Base-by-base conservation (phyloP, 2,113 vertebrate genomes). In the Pomatorhinus ruficollis region DNA sequence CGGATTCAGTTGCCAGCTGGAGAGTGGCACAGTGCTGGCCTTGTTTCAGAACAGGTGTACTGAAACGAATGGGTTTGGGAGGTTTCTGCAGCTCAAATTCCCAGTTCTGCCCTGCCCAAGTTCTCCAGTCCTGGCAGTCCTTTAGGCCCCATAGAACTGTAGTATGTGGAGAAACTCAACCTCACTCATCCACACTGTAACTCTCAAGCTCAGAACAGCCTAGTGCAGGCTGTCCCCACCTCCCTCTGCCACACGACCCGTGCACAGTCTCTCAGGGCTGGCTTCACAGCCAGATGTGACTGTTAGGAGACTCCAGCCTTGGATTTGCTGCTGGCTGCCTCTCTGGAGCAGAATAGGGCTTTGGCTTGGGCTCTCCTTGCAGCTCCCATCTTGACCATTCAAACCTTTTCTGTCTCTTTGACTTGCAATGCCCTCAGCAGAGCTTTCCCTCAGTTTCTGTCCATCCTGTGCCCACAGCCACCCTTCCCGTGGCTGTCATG, bases 221-320 rank as follows among this genome's bases (percentile, higher is more conserved):
- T 54, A 15, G 15, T 52, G 40, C 31, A 17, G 7, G 6, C 39
- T 8, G 8, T 44, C 12, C 44, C 35, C 33, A 7, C 54, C 27
- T 68, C 47, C 21, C 33, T 54, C 35, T 87, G 50, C 57, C 14
- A 20, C 35, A 20, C 20, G 20, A 3, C 11, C 37, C 0, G 0
- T 25, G 31, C 37, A 52, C 47, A 21, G 5, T 39, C 63, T 54
- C 80, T 37, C 0, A 0, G 42, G 35, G 24, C 42, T 12, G 0
- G 13, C 33, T 68, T 80, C 4, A 5, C n/a, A 75, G 63, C 18
- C 0, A 1, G 18, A 4, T 33, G 25, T 64, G 25, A 31, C 59
- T 74, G 76, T 25, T 2, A 14, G 24, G 69, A 53, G 31, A 37
- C 31, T 50, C 20, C 57, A 2, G 3, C 61, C 31, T 49, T 42